A percentile compares a stretch with the other conserved stretches of the same genome.
These are phyloP conservation scores for Numida meleagris DNA, from an alignment of 2,113 vertebrate genomes.

Conservation along the genomic window DNA sequence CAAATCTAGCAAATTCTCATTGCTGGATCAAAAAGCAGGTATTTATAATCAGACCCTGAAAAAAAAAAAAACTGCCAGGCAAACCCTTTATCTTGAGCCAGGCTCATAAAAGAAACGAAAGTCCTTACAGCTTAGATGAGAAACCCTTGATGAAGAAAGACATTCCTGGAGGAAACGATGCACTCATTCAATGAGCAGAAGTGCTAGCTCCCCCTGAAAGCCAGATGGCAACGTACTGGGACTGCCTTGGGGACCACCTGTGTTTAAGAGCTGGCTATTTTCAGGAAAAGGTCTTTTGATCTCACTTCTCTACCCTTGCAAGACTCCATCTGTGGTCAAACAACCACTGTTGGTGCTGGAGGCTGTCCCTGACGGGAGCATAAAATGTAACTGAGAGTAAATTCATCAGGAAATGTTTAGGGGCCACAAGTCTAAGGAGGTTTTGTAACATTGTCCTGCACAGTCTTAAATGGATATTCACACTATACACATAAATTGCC, in stretches of 20 bases:
- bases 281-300: neutral
- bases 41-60: neutral
- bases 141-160: neutral
- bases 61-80: neutral
- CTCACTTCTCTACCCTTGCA: neutral
- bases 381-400: neutral
- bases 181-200: neutral
- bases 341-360: neutral
- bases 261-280: neutral
- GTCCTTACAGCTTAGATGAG: neutral
- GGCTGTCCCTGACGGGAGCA: neutral
- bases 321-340: neutral
- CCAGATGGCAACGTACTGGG: neutral
- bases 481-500: neutral
- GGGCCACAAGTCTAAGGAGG: neutral
- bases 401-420: neutral
- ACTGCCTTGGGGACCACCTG: neutral
- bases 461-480: neutral
- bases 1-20: neutral
- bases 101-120: neutral
- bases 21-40: neutral
- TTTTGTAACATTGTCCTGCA: neutral
- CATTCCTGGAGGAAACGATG: neutral
- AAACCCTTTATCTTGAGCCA: neutral
- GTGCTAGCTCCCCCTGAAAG: neutral